A percentile compares a stretch with the other conserved stretches of the same genome.
Evolutionary conservation across 2,797 vertebrate species (phyloP).

Genomic region (Lacerta agilis): DNA sequence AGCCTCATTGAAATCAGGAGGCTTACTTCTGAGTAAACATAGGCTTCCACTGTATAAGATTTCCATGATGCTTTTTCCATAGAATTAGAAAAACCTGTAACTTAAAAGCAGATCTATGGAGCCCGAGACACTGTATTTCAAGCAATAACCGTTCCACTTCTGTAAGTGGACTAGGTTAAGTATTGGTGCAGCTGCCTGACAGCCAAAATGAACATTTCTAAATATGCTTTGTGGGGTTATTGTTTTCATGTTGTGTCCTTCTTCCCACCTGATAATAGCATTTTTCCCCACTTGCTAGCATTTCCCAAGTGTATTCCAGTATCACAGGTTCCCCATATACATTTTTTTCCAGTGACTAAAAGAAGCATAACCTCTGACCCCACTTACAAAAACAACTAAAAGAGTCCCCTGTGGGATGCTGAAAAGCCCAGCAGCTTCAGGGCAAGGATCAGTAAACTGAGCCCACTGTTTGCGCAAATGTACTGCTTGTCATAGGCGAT

Average conservation of each 20-base stretch:
- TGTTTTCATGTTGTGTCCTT: background rate
- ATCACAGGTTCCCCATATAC: slow-evolving; percentile 17
- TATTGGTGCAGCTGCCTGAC: background rate
- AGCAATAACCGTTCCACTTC: background rate
- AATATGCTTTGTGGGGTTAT: background rate
- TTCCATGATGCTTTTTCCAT: background rate
- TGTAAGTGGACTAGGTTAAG: background rate
- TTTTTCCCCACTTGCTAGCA: slow-evolving; percentile 13
- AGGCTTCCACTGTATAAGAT: background rate
- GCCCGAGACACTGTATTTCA: background rate
- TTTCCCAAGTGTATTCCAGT: slow-evolving; percentile 24
- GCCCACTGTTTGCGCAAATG: slow-evolving; percentile 35
- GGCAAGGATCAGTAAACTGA: slow-evolving; percentile 34
- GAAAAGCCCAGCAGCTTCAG: slow-evolving; percentile 35
- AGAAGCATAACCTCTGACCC: slow-evolving; percentile 15
- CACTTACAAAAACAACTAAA: slow-evolving; percentile 39
- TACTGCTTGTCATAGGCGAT: slow-evolving; percentile 31
- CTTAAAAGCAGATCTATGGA: background rate
- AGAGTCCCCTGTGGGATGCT: background rate
- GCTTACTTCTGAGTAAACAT: background rate
- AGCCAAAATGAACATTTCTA: background rate
- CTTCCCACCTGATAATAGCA: background rate
- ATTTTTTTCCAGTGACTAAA: background rate
- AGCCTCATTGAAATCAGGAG: too few species aligned
- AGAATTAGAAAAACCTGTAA: background rate